Evolutionary conservation across 2,113 vertebrate genomes (phyloP).

Genomic region (Mormyrus iriodes): DNA sequence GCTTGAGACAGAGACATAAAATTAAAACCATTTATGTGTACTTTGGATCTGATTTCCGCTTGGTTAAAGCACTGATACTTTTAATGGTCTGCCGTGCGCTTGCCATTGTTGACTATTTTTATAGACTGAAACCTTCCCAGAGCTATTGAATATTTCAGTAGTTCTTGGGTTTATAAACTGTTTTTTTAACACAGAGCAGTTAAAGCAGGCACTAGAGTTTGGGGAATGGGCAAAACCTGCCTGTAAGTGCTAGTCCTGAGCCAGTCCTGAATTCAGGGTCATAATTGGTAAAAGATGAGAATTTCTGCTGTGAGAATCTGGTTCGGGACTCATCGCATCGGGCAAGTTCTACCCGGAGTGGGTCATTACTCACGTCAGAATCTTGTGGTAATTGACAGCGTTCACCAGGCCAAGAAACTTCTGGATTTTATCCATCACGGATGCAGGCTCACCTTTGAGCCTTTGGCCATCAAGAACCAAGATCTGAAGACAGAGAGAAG

Average conservation of each 20-base stretch:
- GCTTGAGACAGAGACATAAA: conserved; percentile 16
- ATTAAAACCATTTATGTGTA: not conserved
- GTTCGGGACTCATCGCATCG: not conserved
- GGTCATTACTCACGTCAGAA: conserved; percentile 68
- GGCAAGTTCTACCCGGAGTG: not conserved
- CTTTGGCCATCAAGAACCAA: conserved; percentile 80
- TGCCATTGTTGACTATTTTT: not conserved
- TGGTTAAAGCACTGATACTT: not conserved
- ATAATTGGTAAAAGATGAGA: not conserved
- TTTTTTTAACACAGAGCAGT: not conserved
- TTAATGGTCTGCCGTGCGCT: not conserved
- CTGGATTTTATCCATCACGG: conserved; percentile 80
- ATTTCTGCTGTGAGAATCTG: not conserved
- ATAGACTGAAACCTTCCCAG: not conserved
- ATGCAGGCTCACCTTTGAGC: conserved; percentile 75
- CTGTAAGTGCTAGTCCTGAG: not conserved
- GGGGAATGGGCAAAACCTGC: not conserved
- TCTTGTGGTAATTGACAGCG: conserved; percentile 76
- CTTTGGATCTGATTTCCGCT: not conserved
- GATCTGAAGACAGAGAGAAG: conserved; percentile 55
- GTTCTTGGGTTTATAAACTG: not conserved
- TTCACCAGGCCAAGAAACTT: conserved; percentile 74
- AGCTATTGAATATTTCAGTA: not conserved
- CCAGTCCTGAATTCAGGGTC: not conserved
- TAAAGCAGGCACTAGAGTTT: not conserved